A percentile compares a stretch with the other conserved stretches of the same genome.
Evolutionary conservation across 2,113 vertebrate species (phyloP).

Genomic region (Panthera leo): DNA sequence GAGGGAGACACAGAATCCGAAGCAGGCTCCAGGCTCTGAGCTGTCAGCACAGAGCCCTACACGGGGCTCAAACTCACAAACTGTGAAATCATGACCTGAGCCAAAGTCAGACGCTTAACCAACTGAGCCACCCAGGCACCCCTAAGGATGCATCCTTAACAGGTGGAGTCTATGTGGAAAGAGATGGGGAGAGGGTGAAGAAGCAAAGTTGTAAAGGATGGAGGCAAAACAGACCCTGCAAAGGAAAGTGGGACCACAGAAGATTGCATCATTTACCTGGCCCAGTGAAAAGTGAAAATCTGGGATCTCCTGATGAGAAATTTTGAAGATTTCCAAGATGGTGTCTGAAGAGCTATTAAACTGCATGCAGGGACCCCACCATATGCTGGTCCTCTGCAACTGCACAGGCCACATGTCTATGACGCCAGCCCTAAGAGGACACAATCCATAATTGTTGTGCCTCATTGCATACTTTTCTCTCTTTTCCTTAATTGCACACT

Average conservation of each 20-base stretch:
- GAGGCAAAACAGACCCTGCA: background rate
- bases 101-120: no score
- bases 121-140: no score
- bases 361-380: rapidly evolving
- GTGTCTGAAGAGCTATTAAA: background rate
- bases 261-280: background rate
- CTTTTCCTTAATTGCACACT: background rate
- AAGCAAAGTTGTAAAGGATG: background rate
- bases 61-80: no score
- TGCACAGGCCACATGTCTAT: background rate
- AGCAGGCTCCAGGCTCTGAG: no score
- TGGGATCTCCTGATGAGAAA: background rate
- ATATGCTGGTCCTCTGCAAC: background rate
- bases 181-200: background rate
- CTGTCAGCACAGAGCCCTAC: no score
- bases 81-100: no score
- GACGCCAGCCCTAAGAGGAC: background rate
- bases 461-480: background rate
- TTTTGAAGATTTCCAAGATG: background rate
- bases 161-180: background rate
- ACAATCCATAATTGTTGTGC: background rate
- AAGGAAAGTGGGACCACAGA: background rate
- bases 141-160: no score
- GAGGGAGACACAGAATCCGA: no score
- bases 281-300: background rate